A percentile compares a stretch with the other conserved stretches of the same genome.
Evolutionary conservation across 92 coral and sea anemone species (phyloP).

Genomic region (Bergia puertoricense): DNA sequence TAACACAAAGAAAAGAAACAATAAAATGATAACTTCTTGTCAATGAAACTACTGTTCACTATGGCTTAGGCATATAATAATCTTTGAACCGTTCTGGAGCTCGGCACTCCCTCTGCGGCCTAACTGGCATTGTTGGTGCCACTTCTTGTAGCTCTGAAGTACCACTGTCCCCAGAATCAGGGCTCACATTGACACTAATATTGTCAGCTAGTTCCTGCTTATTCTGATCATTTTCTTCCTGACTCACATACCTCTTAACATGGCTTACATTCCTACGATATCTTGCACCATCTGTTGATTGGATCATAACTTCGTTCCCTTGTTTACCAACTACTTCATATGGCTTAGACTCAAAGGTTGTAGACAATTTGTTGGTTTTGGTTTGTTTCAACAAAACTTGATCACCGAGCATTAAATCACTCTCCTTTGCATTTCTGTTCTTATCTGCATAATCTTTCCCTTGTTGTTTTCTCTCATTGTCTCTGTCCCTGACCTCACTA

Average conservation of each 20-base stretch:
- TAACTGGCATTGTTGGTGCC: too few relatives aligned
- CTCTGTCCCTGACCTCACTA: not conserved
- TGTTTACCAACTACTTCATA: not conserved
- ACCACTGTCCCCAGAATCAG: too few relatives aligned
- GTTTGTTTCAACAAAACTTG: not conserved
- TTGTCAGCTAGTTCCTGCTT: too few relatives aligned
- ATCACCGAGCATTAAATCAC: not conserved
- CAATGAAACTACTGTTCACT: not conserved
- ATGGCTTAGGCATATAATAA: constrained; percentile 1
- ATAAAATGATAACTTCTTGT: not conserved
- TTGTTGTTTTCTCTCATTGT: constrained; percentile 8
- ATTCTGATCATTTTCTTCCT: not conserved
- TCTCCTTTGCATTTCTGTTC: not conserved
- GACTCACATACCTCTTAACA: constrained; percentile 1
- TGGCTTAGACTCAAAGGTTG: not conserved
- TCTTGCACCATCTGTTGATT: not conserved
- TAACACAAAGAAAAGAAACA: not conserved
- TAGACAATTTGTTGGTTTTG: not conserved
- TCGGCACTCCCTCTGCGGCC: too few relatives aligned
- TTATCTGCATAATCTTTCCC: not conserved
- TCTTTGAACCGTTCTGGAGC: not conserved
- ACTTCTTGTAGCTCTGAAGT: too few relatives aligned
- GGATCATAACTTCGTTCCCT: not conserved
- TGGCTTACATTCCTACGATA: not conserved
- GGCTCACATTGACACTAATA: too few relatives aligned